Evolutionary conservation across 2,113 vertebrate genomes (phyloP), one percentile per base, ranked within the genome.

Genomic region (Diadophis punctatus): DNA sequence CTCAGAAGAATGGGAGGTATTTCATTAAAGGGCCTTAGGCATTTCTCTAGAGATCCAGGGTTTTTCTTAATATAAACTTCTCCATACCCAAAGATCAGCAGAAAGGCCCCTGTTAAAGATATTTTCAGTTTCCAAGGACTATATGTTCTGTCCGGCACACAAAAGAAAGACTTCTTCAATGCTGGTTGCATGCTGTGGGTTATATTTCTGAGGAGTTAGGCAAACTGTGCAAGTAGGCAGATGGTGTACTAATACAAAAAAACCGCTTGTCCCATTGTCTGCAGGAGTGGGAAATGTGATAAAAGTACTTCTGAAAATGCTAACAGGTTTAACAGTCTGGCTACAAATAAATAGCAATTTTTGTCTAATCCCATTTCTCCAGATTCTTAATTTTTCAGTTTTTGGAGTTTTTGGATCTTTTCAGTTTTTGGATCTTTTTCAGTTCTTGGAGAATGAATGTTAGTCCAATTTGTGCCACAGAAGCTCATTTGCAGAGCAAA

Each of bases 251-350:
- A 55, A 92, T 92, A 30, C 22, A 88, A 48, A 90, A n/a, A 80
- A 90, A 58, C 92, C 51, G 22, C 52, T 92, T 88, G 56, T 92
- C 91, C 86, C 86, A 43, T 49, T 92, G 48, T 90, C 89, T 92
- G 60, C 53, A 74, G 27, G 87, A 92, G 68, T 49, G 87, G 52
- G 68, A 56, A 55, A 84, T 63, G 25, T n/a, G 49, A 85, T 92
- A 85, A 52, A 30, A 34, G 22, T 58, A 22, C 48, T 56, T 92
- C 30, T 89, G 91, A 56, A 53, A 89, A 89, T 20, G 48, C 20
- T 56, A 84, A 22, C 34, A 52, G 30, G 43, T 87, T 91, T 91
- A 68, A 91, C 34, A 43, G 12, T 52, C 80, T 87, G 86, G 22
- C 87, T 30, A 58, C 51, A 89, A n/a, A 85, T 85, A 43, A 92